Percentiles rank a stretch among this genome's conserved stretches.
Evolutionary conservation across 2,113 vertebrate species (phyloP).

Genomic region (Dunckerocampus dactyliophorus): DNA sequence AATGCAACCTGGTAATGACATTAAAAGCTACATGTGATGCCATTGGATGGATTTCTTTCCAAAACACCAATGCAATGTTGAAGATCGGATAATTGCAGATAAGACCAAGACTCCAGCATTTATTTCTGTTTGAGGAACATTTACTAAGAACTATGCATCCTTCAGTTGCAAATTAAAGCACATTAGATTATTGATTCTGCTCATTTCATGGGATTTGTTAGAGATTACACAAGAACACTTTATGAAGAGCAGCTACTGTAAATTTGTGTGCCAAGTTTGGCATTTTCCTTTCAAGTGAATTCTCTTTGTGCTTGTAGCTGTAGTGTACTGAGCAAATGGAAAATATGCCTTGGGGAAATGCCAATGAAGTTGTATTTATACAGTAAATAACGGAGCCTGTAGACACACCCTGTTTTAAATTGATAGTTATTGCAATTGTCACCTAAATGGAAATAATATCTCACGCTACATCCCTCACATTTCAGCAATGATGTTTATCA

Average conservation of each 20-base stretch:
- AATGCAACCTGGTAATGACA: not conserved
- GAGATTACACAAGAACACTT: no score
- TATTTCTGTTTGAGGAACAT: not conserved
- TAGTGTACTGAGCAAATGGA: not conserved
- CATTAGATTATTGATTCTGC: no score
- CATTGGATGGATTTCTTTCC: not conserved
- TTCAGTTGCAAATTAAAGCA: not conserved
- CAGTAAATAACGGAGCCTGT: not conserved
- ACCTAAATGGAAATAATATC: not conserved
- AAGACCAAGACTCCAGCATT: not conserved
- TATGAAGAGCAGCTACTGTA: no score
- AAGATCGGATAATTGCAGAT: not conserved
- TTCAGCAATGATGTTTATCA: not conserved
- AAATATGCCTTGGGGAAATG: not conserved
- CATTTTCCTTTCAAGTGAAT: constrained; percentile 7
- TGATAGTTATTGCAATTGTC: not conserved
- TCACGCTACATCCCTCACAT: not conserved
- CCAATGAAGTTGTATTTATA: not conserved
- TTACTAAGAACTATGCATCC: not conserved
- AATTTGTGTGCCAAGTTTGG: constrained; percentile 3
- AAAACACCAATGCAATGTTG: not conserved
- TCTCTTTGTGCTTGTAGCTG: constrained; percentile 4
- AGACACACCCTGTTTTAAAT: not conserved
- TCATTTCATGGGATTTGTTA: no score
- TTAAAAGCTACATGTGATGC: not conserved